Evolutionary conservation across 1,140 invertebrate species (phyloP).

Genomic region (Bicyclus anynana): DNA sequence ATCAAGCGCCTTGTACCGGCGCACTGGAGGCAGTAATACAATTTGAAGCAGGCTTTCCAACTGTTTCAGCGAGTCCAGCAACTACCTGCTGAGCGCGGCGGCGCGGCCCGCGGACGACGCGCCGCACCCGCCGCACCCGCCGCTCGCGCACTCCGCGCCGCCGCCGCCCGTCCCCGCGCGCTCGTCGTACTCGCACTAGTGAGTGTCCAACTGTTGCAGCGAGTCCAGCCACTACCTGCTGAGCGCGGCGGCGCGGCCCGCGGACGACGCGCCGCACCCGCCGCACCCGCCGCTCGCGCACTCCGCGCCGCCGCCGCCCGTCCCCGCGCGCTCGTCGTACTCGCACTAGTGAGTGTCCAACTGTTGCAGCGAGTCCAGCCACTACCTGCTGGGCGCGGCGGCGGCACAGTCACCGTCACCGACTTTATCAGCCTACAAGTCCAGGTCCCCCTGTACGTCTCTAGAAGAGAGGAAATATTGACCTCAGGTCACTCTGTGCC

Average conservation of each 20-base stretch:
- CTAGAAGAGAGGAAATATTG: no score
- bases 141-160: constrained; percentile 26
- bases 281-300: constrained; percentile 25
- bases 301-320: constrained; percentile 24
- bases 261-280: constrained; percentile 40
- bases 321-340: constrained; percentile 34
- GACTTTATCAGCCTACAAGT: no score
- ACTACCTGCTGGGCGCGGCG: constrained; percentile 53
- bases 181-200: constrained; percentile 19
- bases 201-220: constrained; percentile 68
- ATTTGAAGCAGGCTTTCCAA: constrained; percentile 73
- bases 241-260: constrained; percentile 54
- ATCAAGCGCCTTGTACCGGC: constrained; percentile 16
- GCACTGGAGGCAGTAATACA: constrained; percentile 69
- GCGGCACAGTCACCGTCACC: no score
- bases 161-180: constrained; percentile 27
- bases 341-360: constrained; percentile 47
- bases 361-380: not conserved
- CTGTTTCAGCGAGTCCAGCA: constrained; percentile 73
- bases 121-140: constrained; percentile 25
- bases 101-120: constrained; percentile 50
- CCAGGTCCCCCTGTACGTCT: no score
- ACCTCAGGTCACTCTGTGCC: no score
- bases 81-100: constrained; percentile 64
- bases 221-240: constrained; percentile 70